A percentile compares a stretch with the other conserved stretches of the same genome.
These are phyloP conservation scores for Himalopsyche phryganea DNA, from an alignment of 1,140 invertebrate genomes.

Conservation along the genomic window DNA sequence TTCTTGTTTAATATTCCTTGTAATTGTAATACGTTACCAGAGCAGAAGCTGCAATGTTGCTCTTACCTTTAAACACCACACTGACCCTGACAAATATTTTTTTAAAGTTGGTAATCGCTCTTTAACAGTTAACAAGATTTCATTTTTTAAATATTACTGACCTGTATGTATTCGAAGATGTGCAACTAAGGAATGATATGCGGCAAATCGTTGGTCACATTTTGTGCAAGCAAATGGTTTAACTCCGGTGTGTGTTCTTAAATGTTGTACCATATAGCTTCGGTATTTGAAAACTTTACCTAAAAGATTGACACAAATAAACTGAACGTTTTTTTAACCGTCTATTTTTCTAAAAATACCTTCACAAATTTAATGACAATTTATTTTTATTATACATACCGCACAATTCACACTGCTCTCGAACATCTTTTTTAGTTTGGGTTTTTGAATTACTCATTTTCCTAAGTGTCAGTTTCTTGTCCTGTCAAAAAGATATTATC, in stretches of 20 bases:
- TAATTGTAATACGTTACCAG: too few species aligned
- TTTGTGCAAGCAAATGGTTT: slow-evolving; percentile 26
- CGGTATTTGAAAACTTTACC: slow-evolving; percentile 31
- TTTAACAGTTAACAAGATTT: too few species aligned
- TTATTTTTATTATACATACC: slow-evolving; percentile 16
- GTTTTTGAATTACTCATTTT: slow-evolving; percentile 5
- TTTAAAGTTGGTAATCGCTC: too few species aligned
- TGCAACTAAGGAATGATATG: slow-evolving; percentile 17
- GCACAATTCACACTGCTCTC: slow-evolving; percentile 31
- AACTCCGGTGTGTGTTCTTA: slow-evolving; percentile 26
- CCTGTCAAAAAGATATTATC: background rate
- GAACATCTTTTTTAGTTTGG: slow-evolving; percentile 9
- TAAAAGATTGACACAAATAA: slow-evolving; percentile 11
- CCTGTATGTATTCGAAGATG: slow-evolving; percentile 28
- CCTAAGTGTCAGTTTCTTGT: background rate
- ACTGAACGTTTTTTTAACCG: too few species aligned
- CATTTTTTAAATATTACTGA: slow-evolving; percentile 1
- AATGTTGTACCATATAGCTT: slow-evolving; percentile 29
- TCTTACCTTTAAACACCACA: too few species aligned
- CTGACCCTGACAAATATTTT: too few species aligned
- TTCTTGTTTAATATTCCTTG: too few species aligned
- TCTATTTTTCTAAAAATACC: too few species aligned
- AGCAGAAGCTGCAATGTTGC: too few species aligned
- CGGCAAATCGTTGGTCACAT: slow-evolving; percentile 29
- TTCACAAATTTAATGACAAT: slow-evolving; percentile 9